Base-by-base conservation (phyloP, 2,888 invertebrate genomes). In the Acrocyrtus sp. region DNA sequence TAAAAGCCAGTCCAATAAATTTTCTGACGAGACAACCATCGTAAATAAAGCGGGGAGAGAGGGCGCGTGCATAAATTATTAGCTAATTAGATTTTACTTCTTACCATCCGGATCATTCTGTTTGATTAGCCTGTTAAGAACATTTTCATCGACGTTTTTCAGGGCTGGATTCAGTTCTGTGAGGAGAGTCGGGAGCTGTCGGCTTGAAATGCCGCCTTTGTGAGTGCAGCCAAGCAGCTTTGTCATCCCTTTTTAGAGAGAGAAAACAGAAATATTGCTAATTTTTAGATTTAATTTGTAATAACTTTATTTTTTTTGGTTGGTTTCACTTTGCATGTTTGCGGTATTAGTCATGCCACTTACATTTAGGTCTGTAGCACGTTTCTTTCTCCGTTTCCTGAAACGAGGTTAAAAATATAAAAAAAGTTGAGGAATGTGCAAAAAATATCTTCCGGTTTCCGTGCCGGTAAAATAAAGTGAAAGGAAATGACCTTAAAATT, bases 381-480 rank as follows among this genome's bases (percentile, higher is more conserved):
- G 70, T 70, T 10, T 70, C 70, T 39, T 57, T 62, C 57, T 70
- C 70, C 21, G 62, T 70, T 43, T 70, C 70, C 70, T 70, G 24
- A 21, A 56, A 58, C 29, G 12, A 34, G 3, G 45, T 34, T 8
- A 34, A 8, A 34, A 34, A 34, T 34, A n/a, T n/a, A n/a, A 12
- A 34, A 29, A 54, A 54, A 5, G n/a, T 17, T 54, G 24, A 29
- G 17, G 17, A 45, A 45, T 45, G n/a, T n/a, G n/a, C n/a, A n/a
- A n/a, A n/a, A n/a, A n/a, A n/a, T n/a, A n/a, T n/a, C n/a, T n/a
- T n/a, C n/a, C n/a, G n/a, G n/a, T n/a, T n/a, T n/a, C n/a, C n/a
- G n/a, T n/a, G n/a, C n/a, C n/a, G n/a, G n/a, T n/a, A n/a, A n/a
- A n/a, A n/a, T n/a, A n/a, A n/a, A 22, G 17, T 29, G n/a, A 50